A percentile compares a stretch with the other conserved stretches of the same genome.
phyloP scores from a whole-genome alignment of 2,113 vertebrate genomes.

The Fulmarus glacialis region DNA sequence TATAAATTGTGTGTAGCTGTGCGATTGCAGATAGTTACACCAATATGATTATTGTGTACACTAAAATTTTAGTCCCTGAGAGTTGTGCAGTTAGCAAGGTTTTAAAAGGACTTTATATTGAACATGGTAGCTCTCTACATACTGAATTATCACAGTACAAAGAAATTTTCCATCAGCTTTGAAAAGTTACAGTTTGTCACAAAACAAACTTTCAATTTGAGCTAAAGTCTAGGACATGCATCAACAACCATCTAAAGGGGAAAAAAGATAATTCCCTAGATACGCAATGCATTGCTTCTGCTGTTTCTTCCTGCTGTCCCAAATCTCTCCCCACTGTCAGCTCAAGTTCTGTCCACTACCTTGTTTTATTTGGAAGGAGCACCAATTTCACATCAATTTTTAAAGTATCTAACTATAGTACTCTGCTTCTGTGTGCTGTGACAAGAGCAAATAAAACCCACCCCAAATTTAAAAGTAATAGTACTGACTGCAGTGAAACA shows the following conservation, averaged over 20 bases:
- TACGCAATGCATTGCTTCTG: slow-evolving; percentile 1
- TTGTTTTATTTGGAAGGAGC: not conserved
- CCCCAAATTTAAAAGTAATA: slow-evolving; percentile 27
- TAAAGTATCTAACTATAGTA: slow-evolving; percentile 25
- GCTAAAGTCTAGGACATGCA: not conserved
- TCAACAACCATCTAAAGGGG: not conserved
- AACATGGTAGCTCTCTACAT: not conserved
- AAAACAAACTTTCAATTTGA: not conserved
- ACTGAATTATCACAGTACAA: not conserved
- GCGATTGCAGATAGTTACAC: not conserved
- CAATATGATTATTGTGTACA: not conserved
- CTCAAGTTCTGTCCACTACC: not conserved
- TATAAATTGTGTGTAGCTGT: not conserved
- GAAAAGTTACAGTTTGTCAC: not conserved
- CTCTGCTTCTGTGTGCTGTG: not conserved
- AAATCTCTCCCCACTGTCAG: not conserved
- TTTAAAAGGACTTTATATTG: not conserved
- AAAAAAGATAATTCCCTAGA: not conserved
- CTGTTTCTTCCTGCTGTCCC: not conserved
- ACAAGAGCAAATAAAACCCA: slow-evolving; percentile 39
- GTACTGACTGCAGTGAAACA: slow-evolving; percentile 28
- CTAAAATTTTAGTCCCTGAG: not conserved
- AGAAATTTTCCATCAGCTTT: not conserved
- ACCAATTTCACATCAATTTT: slow-evolving; percentile 46
- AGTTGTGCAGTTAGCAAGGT: not conserved